phyloP scores from a whole-genome alignment of 2,888 invertebrate genomes.

The Agrilus cyanescens region DNA sequence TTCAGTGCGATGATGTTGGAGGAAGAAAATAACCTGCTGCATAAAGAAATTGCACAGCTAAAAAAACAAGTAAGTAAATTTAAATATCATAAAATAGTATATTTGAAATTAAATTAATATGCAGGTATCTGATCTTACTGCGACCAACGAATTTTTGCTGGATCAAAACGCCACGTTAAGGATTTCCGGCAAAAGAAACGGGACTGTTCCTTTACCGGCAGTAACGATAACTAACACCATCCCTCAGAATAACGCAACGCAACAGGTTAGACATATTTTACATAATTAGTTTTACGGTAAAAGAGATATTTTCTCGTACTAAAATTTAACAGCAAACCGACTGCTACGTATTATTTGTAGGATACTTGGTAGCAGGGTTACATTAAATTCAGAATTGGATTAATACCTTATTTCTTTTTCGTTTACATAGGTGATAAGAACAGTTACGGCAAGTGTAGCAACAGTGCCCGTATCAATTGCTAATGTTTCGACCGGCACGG shows the following conservation, averaged over 20 bases:
- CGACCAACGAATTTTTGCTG: conserved; percentile 66
- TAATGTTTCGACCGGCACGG: conserved; percentile 41
- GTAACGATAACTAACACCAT: conserved; percentile 47
- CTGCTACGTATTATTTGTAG: not conserved
- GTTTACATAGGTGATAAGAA: conserved; percentile 34
- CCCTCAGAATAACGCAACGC: conserved; percentile 38
- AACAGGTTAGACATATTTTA: conserved; percentile 22
- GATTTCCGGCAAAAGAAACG: conserved; percentile 43
- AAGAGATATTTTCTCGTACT: not conserved
- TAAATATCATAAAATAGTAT: conserved; percentile 10
- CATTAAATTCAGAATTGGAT: conserved; percentile 11
- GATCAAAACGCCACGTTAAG: conserved; percentile 66
- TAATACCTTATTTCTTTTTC: not conserved
- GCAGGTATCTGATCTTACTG: conserved; percentile 54
- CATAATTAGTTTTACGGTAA: not conserved
- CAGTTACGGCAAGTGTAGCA: conserved; percentile 46
- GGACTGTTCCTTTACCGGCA: conserved; percentile 46
- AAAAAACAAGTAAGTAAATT: conserved; percentile 55
- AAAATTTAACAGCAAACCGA: too few species aligned
- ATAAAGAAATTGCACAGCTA: conserved; percentile 55
- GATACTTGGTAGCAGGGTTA: not conserved
- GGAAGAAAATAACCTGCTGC: conserved; percentile 55
- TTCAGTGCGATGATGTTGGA: conserved; percentile 41
- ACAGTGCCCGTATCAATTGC: conserved; percentile 50
- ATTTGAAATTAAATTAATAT: conserved; percentile 5